phyloP scores from a whole-genome alignment of 2,888 invertebrate species.

The Ptycholaimellus sp. region DNA sequence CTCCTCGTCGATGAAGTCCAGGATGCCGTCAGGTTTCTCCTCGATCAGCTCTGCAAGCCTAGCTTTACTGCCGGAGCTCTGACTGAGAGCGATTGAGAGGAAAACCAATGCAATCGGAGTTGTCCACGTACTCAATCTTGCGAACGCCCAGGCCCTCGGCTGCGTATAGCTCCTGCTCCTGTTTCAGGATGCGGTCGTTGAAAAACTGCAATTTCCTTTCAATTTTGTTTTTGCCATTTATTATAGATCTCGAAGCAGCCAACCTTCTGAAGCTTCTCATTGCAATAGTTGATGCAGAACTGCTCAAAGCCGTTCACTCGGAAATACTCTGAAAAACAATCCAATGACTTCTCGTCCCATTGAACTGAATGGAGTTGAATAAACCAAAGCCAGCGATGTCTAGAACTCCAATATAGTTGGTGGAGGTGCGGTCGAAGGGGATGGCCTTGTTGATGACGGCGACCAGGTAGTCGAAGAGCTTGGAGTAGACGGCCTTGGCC shows the following conservation, averaged over 20 bases:
- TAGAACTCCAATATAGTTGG: conserved; percentile 82
- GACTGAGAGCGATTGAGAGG: too few relatives aligned
- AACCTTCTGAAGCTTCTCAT: conserved; percentile 91
- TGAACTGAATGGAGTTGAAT: too few relatives aligned
- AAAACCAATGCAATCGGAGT: conserved; percentile 92
- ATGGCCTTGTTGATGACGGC: conserved; percentile 72
- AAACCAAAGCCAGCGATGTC: conserved; percentile 97
- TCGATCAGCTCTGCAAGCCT: conserved; percentile 33
- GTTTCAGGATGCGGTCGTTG: conserved; percentile 55
- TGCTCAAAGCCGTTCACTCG: conserved; percentile 56
- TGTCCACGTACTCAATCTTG: conserved; percentile 77
- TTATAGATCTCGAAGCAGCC: too few relatives aligned
- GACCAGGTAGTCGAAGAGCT: conserved; percentile 83
- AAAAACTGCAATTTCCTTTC: too few relatives aligned
- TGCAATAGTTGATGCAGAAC: conserved; percentile 97
- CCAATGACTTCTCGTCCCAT: too few relatives aligned
- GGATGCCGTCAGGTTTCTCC: conserved; percentile 59
- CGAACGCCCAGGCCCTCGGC: conserved; percentile 74
- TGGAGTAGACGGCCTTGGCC: conserved; percentile 79
- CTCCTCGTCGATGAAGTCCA: conserved; percentile 79
- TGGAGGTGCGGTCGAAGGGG: conserved; percentile 70
- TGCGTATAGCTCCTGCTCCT: conserved; percentile 72
- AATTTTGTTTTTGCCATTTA: too few relatives aligned
- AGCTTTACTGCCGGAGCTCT: too few relatives aligned
- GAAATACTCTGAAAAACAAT: conserved; percentile 46